Percentiles rank a stretch among this genome's conserved stretches.
phyloP scores from a whole-genome alignment of 2,113 vertebrate genomes.

The Lycaon pictus region DNA sequence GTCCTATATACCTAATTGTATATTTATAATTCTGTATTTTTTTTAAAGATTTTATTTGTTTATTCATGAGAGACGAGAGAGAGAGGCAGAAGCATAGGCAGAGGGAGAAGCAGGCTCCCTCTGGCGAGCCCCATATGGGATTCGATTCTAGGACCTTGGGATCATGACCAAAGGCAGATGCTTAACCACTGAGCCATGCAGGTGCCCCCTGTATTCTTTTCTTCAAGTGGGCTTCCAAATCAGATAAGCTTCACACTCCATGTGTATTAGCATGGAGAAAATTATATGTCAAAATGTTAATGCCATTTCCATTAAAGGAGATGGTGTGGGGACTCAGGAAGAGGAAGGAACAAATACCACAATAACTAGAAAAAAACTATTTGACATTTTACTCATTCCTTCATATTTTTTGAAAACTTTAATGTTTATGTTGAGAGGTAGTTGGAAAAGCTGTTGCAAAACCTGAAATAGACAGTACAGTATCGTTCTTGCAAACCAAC shows the following conservation, averaged over 20 bases:
- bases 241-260: not conserved
- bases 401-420: not conserved
- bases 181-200: too few relatives aligned
- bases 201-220: not conserved
- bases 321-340: not conserved
- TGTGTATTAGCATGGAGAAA: not conserved
- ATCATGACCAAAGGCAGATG: too few relatives aligned
- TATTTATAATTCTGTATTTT: not conserved
- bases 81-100: too few relatives aligned
- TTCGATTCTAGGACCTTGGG: too few relatives aligned
- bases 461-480: not conserved
- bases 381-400: not conserved
- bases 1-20: not conserved
- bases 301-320: not conserved
- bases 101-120: too few relatives aligned
- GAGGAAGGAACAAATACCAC: not conserved
- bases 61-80: too few relatives aligned
- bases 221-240: not conserved
- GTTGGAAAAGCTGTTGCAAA: not conserved
- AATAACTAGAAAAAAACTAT: not conserved
- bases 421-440: not conserved
- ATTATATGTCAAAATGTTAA: not conserved
- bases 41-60: too few relatives aligned
- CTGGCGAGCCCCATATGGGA: too few relatives aligned
- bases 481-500: not conserved